Evolutionary conservation across 2,797 vertebrate genomes (phyloP), one percentile per base, ranked within the genome.

Genomic region (Gymnodraco acuticeps): DNA sequence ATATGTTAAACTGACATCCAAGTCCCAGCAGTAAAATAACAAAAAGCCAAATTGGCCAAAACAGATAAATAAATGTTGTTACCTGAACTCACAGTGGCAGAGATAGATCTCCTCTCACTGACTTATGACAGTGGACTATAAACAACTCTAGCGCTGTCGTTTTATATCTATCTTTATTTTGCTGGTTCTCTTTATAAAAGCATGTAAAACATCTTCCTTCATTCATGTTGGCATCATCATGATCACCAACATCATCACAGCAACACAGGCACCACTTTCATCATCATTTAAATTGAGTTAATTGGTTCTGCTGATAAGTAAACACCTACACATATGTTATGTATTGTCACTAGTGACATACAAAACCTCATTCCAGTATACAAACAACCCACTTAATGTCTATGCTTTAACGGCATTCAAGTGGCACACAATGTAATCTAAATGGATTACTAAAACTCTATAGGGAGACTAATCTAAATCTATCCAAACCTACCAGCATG

Each of bases 381-480:
- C 45, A 67, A 68, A 52, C 65, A 80, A 64, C 60, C 74, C 54
- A 69, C 48, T 69, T 47, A 60, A 62, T 75, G 62, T 45, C 7
- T 73, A 51, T 68, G 45, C 46, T 75, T 75, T 68, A 48, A 52
- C 51, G 50, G 62, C 64, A 64, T 83, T 82, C 19, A 79, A 80
- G 20, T 68, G 46, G 42, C 70, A 69, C 63, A 78, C 27, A 75
- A 38, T 72, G 56, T 82, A 81, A 84, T 78, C 66, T 71, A 77
- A 87, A 83, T 70, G 56, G 64, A 84, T 84, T 61, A 75, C 61
- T 53, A 50, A 73, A 82, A 73, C 73, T 68, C 77, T 75, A 62
- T 48, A 66, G 80, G n/a, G 76, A 82, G 41, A 50, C 68, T 66
- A 53, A 60, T 66, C 75, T 80, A 80, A 53, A 60, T 66, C 75